phyloP scores from a whole-genome alignment of 2,113 vertebrate genomes.

The Myanophis thanlyinensis region DNA sequence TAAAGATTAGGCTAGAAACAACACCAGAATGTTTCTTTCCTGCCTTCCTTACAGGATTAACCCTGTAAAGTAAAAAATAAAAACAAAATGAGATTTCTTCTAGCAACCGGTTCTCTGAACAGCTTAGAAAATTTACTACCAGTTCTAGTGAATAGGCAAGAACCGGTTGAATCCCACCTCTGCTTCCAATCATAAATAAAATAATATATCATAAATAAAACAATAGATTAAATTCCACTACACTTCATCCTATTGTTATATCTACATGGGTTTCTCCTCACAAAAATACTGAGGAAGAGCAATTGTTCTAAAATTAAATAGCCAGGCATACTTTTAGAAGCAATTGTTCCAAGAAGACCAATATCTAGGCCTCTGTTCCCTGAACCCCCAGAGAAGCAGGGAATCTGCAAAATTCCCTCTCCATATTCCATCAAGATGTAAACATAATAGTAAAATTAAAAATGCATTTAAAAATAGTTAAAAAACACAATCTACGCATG shows the following conservation, averaged over 20 bases:
- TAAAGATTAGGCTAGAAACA: too few relatives aligned
- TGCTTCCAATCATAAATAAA: not conserved
- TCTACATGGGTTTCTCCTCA: not conserved
- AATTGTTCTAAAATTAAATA: not conserved
- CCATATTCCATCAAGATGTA: not conserved
- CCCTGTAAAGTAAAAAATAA: too few relatives aligned
- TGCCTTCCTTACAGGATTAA: too few relatives aligned
- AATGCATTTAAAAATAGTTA: not conserved
- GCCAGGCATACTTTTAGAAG: not conserved
- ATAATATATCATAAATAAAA: not conserved
- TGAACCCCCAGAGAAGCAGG: not conserved
- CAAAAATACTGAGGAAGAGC: not conserved
- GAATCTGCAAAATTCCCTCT: not conserved
- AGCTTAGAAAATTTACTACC: too few relatives aligned
- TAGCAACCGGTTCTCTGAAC: too few relatives aligned
- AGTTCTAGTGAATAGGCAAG: too few relatives aligned
- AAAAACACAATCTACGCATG: not conserved
- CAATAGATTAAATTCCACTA: not conserved
- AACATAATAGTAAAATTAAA: not conserved
- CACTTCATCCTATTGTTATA: not conserved
- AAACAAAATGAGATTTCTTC: too few relatives aligned
- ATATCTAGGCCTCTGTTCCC: not conserved
- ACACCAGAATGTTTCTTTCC: too few relatives aligned
- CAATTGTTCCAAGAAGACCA: not conserved
- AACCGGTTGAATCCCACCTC: too few relatives aligned